Evolutionary conservation across 2,113 vertebrate genomes (phyloP).

Genomic region (Cnemophilus loriae): DNA sequence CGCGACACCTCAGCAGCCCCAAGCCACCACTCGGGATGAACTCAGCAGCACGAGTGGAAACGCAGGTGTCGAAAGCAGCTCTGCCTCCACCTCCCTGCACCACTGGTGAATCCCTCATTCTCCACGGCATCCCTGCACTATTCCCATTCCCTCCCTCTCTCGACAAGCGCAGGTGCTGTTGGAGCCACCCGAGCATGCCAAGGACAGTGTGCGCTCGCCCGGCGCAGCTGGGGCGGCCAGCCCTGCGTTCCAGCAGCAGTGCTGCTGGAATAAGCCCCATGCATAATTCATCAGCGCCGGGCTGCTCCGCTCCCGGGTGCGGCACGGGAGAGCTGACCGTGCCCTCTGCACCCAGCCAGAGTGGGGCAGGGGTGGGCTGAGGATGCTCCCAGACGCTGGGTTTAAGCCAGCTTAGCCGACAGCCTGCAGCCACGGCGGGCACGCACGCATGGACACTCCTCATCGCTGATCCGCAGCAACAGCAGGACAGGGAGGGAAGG

Average conservation of each 20-base stretch:
- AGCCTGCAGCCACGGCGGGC: background rate
- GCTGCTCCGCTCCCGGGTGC: background rate
- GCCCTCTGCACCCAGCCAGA: accelerated
- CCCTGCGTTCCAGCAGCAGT: background rate
- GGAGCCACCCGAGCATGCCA: accelerated
- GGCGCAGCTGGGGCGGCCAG: background rate
- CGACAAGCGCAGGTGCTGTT: accelerated
- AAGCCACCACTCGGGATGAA: accelerated
- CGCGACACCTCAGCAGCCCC: accelerated
- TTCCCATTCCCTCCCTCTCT: background rate
- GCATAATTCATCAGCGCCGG: background rate
- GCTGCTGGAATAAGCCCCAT: background rate
- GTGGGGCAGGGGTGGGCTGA: background rate
- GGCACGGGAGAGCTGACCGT: accelerated
- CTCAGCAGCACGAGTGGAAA: background rate
- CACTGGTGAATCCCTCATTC: background rate
- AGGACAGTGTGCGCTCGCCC: accelerated
- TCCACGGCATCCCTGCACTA: accelerated
- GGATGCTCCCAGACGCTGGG: background rate
- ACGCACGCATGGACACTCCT: accelerated
- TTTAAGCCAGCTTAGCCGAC: background rate
- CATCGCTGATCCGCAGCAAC: accelerated
- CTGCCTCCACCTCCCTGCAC: background rate
- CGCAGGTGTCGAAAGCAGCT: accelerated
- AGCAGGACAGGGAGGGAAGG: background rate